A percentile compares a stretch with the other conserved stretches of the same genome.
Conservation (phyloP, 2,888 invertebrate species). For the Rhimphoctona megacephalus region DNA sequence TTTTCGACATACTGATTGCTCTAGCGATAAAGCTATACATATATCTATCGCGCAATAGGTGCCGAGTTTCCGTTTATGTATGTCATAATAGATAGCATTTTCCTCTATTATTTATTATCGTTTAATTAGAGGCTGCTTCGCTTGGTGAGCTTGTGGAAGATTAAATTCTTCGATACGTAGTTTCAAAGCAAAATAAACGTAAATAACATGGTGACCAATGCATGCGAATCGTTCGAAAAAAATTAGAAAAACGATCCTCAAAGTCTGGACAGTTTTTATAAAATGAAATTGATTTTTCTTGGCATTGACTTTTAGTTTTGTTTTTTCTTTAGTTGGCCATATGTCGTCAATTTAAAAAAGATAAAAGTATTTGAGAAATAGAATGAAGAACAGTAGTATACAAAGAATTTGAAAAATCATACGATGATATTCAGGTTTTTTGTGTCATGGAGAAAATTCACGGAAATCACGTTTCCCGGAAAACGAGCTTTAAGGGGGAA, state of each 20-base stretch:
- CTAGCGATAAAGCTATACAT: background rate
- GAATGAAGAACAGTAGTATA: background rate
- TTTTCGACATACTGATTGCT: background rate
- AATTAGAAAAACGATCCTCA: background rate
- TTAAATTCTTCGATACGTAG: background rate
- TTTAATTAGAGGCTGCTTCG: constrained; percentile 19
- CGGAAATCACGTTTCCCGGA: background rate
- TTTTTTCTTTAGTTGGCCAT: background rate
- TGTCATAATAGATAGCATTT: constrained; percentile 7
- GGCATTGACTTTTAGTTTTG: too few species aligned
- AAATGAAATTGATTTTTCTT: background rate
- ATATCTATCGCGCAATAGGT: background rate
- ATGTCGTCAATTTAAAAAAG: background rate
- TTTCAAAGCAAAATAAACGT: background rate
- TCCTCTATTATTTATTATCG: constrained; percentile 8
- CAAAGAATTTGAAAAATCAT: background rate
- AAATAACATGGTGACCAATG: background rate
- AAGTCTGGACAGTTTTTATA: background rate
- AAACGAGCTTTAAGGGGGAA: background rate
- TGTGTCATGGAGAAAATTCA: background rate
- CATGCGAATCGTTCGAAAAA: background rate
- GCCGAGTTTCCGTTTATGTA: constrained; percentile 3
- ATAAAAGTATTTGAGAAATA: background rate
- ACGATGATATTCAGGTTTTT: background rate
- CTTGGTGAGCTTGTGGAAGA: background rate